phyloP scores from a whole-genome alignment of 2,797 vertebrate genomes.

The Sebastes itinus region DNA sequence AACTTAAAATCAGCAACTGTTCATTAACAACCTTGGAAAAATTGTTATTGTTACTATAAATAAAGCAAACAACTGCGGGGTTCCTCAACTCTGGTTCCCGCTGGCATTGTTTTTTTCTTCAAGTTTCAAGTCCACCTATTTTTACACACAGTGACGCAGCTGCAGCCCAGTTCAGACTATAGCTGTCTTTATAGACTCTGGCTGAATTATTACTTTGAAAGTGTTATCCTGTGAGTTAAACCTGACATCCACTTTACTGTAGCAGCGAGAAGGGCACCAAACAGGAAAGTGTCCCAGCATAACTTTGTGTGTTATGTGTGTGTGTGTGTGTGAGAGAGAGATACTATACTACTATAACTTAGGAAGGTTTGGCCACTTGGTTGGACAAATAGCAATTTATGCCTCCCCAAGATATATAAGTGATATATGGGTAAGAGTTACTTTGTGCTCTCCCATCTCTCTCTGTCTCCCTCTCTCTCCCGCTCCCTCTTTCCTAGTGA shows the following conservation, averaged over 20 bases:
- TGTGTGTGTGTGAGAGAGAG: not conserved
- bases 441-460: slow-evolving; percentile 40
- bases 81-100: not conserved
- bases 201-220: slow-evolving; percentile 1
- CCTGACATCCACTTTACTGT: slow-evolving; percentile 2
- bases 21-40: not conserved
- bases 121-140: slow-evolving; percentile 15
- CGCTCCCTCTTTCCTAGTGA: slow-evolving; percentile 60
- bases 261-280: not conserved
- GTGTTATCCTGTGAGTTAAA: slow-evolving; percentile 24
- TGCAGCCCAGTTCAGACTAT: not conserved
- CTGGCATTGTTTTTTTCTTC: not conserved
- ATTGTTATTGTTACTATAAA: not conserved
- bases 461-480: slow-evolving; percentile 5
- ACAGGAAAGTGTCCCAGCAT: not conserved
- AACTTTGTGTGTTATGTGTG: not conserved
- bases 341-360: slow-evolving; percentile 28
- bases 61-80: not conserved
- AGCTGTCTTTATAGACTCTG: not conserved
- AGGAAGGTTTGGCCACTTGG: slow-evolving; percentile 39
- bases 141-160: not conserved
- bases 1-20: not conserved
- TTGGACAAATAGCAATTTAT: slow-evolving; percentile 50
- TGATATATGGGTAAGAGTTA: slow-evolving; percentile 61
- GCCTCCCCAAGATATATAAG: slow-evolving; percentile 46